Conservation (phyloP, 2,888 invertebrate genomes). For the Zelleria hepariella region DNA sequence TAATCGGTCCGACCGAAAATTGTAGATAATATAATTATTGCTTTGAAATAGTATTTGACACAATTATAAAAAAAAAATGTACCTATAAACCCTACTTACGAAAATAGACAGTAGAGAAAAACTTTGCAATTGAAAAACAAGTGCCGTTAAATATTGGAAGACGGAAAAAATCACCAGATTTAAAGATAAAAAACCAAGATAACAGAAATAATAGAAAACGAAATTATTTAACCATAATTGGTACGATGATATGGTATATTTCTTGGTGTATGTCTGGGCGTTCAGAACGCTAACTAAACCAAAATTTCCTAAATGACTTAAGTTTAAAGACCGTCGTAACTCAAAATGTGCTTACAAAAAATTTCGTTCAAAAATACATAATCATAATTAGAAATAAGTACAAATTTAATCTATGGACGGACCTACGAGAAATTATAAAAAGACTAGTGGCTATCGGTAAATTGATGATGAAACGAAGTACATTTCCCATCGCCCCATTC, state of each 20-base stretch:
- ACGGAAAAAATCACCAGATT: background rate
- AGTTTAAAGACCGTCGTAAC: background rate
- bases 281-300: background rate
- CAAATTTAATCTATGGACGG: conserved; percentile 31
- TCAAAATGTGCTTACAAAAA: too few relatives aligned
- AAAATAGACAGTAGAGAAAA: background rate
- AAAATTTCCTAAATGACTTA: background rate
- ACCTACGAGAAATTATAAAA: conserved; percentile 16
- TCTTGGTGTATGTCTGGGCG: background rate
- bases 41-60: background rate
- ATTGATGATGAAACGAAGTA: conserved; percentile 14
- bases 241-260: conserved; percentile 1
- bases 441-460: conserved; percentile 35
- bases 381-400: background rate
- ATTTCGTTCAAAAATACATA: background rate
- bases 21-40: background rate
- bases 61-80: background rate
- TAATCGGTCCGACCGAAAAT: background rate
- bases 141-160: background rate
- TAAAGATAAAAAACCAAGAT: background rate
- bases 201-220: background rate
- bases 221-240: background rate
- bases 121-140: background rate
- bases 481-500: too few relatives aligned
- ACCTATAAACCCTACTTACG: background rate